These are phyloP conservation scores for Hapalemur alaotrensis DNA, from an alignment of 2,797 vertebrate genomes.

Conservation along the genomic window DNA sequence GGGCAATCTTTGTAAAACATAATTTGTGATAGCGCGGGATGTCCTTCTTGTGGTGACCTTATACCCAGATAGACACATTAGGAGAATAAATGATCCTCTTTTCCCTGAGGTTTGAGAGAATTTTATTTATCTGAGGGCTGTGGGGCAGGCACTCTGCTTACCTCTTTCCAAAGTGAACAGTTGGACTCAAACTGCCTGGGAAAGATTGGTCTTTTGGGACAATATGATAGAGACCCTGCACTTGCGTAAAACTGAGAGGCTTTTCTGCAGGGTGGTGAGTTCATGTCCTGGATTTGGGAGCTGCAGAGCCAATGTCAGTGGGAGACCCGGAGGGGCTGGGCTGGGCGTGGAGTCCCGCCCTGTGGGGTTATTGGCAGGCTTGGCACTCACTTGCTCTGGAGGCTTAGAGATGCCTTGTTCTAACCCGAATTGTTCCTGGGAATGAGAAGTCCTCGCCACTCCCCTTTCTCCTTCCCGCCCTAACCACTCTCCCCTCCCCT, in stretches of 20 bases:
- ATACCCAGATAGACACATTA: not conserved
- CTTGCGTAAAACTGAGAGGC: not conserved
- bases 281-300: not conserved
- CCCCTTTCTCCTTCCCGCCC: not conserved
- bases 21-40: not conserved
- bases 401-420: conserved; percentile 35
- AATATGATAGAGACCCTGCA: not conserved
- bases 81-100: too few species aligned
- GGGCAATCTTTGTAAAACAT: not conserved
- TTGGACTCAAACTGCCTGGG: not conserved
- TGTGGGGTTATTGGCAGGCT: not conserved
- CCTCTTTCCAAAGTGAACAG: not conserved
- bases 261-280: not conserved
- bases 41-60: not conserved
- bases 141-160: not conserved
- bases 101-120: not conserved
- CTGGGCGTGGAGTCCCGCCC: not conserved
- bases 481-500: not conserved
- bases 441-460: not conserved
- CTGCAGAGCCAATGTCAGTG: not conserved
- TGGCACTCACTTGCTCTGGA: not conserved
- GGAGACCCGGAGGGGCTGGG: not conserved
- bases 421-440: conserved; percentile 2
- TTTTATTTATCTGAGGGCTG: not conserved
- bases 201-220: not conserved